A percentile compares a stretch with the other conserved stretches of the same genome.
phyloP scores from a whole-genome alignment of 2,113 vertebrate genomes.

The Microcebus murinus region DNA sequence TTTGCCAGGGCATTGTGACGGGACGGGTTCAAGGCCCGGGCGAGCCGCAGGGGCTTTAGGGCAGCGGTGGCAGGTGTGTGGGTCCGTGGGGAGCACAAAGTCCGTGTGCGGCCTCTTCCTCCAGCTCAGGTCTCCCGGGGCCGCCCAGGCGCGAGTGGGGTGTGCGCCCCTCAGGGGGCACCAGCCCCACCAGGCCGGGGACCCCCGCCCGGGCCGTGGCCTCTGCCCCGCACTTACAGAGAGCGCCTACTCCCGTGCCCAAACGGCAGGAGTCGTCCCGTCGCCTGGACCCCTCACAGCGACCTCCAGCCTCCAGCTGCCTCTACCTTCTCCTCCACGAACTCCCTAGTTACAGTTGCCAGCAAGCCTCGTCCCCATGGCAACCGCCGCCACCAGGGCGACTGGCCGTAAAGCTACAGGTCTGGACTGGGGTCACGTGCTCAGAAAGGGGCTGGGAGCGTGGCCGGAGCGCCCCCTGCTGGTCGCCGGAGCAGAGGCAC shows the following conservation, averaged over 20 bases:
- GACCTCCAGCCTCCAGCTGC: not conserved
- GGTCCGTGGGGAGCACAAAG: too few relatives aligned
- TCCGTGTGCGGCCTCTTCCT: not conserved
- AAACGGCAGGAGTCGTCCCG: not conserved
- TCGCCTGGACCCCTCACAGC: not conserved
- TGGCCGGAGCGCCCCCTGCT: not conserved
- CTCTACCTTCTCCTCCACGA: rapidly evolving
- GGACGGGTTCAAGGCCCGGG: not conserved
- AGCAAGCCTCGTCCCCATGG: conserved; percentile 72
- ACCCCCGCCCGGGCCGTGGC: not conserved
- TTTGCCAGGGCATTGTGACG: rapidly evolving
- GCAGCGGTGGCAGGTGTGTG: rapidly evolving
- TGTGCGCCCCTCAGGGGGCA: rapidly evolving
- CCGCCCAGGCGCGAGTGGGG: rapidly evolving
- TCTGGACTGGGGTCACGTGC: not conserved
- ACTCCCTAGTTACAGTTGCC: conserved; percentile 69
- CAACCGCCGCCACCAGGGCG: conserved; percentile 15
- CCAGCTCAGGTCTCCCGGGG: conserved; percentile 28
- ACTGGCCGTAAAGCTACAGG: not conserved
- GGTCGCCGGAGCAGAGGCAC: not conserved
- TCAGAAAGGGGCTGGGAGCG: rapidly evolving
- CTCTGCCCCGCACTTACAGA: conserved; percentile 19
- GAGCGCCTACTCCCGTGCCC: not conserved
- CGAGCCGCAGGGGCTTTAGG: not conserved
- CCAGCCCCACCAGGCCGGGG: not conserved